These are phyloP conservation scores for Hirundichthys speculiger DNA, from an alignment of 2,113 vertebrate species.

Conservation along the genomic window DNA sequence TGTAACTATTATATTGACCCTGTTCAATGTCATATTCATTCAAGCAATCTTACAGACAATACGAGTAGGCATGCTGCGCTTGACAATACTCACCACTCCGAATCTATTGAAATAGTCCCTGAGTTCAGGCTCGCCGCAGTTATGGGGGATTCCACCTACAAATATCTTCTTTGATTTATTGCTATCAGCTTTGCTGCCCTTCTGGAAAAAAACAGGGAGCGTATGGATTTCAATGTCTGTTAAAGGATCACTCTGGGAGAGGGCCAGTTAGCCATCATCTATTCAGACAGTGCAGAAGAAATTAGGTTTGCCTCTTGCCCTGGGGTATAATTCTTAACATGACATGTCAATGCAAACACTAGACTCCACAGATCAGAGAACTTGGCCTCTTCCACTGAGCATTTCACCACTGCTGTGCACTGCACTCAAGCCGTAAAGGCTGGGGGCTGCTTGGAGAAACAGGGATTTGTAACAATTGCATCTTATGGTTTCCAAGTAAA, in stretches of 20 bases:
- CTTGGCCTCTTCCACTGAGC: constrained; percentile 52
- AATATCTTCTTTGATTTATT: constrained; percentile 99
- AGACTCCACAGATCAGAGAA: constrained; percentile 68
- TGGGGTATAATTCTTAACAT: constrained; percentile 77
- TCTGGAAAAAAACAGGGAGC: constrained; percentile 84
- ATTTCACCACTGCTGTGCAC: constrained; percentile 28
- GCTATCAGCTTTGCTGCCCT: constrained; percentile 95
- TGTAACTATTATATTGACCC: constrained; percentile 34
- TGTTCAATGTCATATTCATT: constrained; percentile 55
- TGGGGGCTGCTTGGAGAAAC: constrained; percentile 37
- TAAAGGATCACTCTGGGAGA: constrained; percentile 55
- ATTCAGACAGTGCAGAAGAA: constrained; percentile 71
- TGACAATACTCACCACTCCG: constrained; percentile 93
- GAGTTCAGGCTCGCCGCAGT: constrained; percentile 99
- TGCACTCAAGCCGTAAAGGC: constrained; percentile 34
- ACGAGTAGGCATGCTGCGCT: constrained; percentile 33
- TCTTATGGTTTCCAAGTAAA: constrained; percentile 49
- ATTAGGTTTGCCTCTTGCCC: constrained; percentile 73
- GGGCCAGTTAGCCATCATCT: constrained; percentile 69
- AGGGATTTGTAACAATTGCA: constrained; percentile 46
- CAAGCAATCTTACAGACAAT: constrained; percentile 41
- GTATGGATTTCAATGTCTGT: constrained; percentile 67
- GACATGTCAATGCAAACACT: constrained; percentile 78
- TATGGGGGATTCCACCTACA: constrained; percentile 99
- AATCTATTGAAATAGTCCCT: constrained; percentile 99